A percentile compares a stretch with the other conserved stretches of the same genome.
Evolutionary conservation across 92 coral and sea anemone genomes (phyloP).

Genomic region (Galaxea fascicularis): DNA sequence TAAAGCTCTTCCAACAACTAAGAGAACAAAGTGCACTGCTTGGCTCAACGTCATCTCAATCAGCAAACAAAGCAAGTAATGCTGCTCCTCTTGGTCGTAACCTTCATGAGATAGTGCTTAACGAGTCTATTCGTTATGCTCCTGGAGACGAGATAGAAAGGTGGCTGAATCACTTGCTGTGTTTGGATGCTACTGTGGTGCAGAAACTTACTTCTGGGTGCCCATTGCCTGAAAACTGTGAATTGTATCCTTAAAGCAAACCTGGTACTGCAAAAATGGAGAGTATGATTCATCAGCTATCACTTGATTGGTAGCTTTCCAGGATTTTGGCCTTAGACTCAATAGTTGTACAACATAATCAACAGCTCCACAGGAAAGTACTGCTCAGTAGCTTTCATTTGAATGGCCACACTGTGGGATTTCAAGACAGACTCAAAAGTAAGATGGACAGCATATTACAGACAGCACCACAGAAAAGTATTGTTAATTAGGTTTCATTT

Average conservation of each 20-base stretch:
- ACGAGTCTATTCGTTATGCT: slow-evolving; percentile 95
- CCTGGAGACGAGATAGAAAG: slow-evolving; percentile 92
- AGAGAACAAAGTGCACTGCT: slow-evolving; percentile 81
- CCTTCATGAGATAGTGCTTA: slow-evolving; percentile 82
- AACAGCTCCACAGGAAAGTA: not conserved
- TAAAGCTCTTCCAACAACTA: slow-evolving; percentile 91
- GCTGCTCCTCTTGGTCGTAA: slow-evolving; percentile 78
- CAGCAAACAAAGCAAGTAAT: slow-evolving; percentile 56
- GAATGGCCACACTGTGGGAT: not conserved
- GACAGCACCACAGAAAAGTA: not conserved
- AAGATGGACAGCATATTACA: not conserved
- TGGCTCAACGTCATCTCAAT: slow-evolving; percentile 60
- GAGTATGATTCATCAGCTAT: not conserved
- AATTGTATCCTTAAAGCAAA: slow-evolving; percentile 82
- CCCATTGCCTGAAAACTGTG: slow-evolving; percentile 96
- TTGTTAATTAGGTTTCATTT: too few relatives aligned
- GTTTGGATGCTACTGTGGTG: slow-evolving; percentile 96
- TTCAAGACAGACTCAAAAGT: too few relatives aligned
- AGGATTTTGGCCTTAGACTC: too few relatives aligned
- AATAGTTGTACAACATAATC: not conserved
- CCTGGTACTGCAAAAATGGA: not conserved
- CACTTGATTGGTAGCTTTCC: not conserved
- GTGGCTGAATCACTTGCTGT: slow-evolving; percentile 88
- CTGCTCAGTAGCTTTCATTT: not conserved
- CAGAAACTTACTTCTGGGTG: slow-evolving; percentile 84